Base-by-base conservation (phyloP, 2,888 invertebrate genomes). In the Agrotis clavis region DNA sequence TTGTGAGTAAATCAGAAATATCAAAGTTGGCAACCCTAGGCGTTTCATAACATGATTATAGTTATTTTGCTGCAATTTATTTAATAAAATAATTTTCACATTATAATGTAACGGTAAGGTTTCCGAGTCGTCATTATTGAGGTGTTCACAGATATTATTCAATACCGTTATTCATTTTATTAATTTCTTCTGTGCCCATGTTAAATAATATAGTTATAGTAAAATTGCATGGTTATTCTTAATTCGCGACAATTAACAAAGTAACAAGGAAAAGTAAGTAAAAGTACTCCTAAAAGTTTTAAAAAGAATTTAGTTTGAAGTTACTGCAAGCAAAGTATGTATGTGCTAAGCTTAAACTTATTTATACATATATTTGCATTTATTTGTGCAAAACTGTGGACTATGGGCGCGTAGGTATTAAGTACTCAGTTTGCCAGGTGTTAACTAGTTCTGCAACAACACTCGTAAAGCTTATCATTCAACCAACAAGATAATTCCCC, bases 41-140 rank as follows among this genome's bases (percentile, higher is more conserved):
- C 19, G 5, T 69, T 77, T 64, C 77, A 19, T 82, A 65, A 81
- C 35, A 54, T 25, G 48, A 77, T 57, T 65, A 69, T 61, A 56
- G 25, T 78, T 54, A 77, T 70, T 77, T 62, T 16, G 35, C 53
- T 54, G 62, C 62, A 66, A 82, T 82, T 82, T 59, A 77, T 82
- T 50, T 16, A 48, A 66, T 69, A 45, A 48, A 63, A 74, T 80
- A 67, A 69, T 77, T 70, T 56, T 50, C 71, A 41, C 53, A 63
- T 63, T 57, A 63, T 65, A 41, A 64, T 30, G n/a, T 64, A 60
- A 77, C 54, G 69, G 77, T 76, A 67, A 18, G n/a, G 76, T 57
- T 59, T 62, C 53, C n/a, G 7, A 62, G 62, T 16, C 63, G 14
- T 45, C 64, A n/a, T 62, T 50, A 54, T 19, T 13, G 35, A 51